Base-by-base conservation (phyloP, 2,797 vertebrate genomes). In the Acrossocheilus fasciatus region DNA sequence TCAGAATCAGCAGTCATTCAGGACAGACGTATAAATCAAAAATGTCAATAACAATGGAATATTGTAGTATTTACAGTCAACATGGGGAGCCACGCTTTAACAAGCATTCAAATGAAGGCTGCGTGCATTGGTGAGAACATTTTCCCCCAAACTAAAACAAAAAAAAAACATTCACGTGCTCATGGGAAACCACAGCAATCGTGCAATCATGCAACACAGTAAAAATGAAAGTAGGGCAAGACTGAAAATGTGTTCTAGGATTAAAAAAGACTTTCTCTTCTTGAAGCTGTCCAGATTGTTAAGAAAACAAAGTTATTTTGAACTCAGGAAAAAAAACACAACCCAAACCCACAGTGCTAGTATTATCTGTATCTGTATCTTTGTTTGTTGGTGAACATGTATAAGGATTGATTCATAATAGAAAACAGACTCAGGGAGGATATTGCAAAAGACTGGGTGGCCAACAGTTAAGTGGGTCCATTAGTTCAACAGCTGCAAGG, bases 11-110 rank as follows among this genome's bases (percentile, higher is more conserved):
- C 87, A 88, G 89, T 87, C 70, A 83, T 90, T 88, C 15, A 26
- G 36, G 45, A 47, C 11, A 52, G 26, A 36, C 39, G 30, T 20
- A 69, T 7, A 36, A 62, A 69, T 8, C 12, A 59, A 75, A 66
- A 36, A 39, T 45, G 30, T 11, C 7, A 64, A 30, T n/a, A n/a
- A 64, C 15, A 41, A 82, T 78, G 18, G 34, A n/a, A 34, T 68
- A 69, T 54, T 54, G 18, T 70, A 85, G 36, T 43, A 73, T 30
- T 23, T 26, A 70, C 41, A 64, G 68, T 30, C 93, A 91, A 91
- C 92, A 93, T 92, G 90, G 89, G 92, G 92, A 84, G 92, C 88
- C 66, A 83, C 85, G 83, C 81, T 30, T 59, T 3, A 62, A 57
- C 82, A 62, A 36, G 86, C 59, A 70, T 62, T 84, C 45, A 77